Evolutionary conservation across 2,113 vertebrate species (phyloP).

Genomic region (Noturus placidus): DNA sequence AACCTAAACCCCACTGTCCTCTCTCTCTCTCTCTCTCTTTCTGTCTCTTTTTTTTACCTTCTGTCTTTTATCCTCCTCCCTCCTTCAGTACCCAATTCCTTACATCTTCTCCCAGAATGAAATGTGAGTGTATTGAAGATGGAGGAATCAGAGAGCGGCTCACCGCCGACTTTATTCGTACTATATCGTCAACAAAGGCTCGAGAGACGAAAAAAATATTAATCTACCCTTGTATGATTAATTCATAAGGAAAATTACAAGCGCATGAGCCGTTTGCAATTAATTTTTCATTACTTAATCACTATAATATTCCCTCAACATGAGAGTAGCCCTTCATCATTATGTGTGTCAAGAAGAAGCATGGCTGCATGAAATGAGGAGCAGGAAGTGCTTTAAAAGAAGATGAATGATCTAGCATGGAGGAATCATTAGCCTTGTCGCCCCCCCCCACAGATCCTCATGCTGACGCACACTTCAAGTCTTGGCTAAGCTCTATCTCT

Average conservation of each 20-base stretch:
- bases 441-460: slow-evolving; percentile 16
- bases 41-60: slow-evolving; percentile 1
- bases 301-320: slow-evolving; percentile 44
- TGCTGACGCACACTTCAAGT: slow-evolving; percentile 43
- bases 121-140: slow-evolving; percentile 9
- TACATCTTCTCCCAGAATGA: slow-evolving; percentile 24
- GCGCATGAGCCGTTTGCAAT: slow-evolving; percentile 31
- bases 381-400: slow-evolving; percentile 50
- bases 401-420: slow-evolving; percentile 36
- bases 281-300: slow-evolving; percentile 52
- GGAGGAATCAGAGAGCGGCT: neutral
- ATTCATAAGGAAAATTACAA: slow-evolving; percentile 46
- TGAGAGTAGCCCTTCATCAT: slow-evolving; percentile 45
- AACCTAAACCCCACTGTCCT: slow-evolving; percentile 61
- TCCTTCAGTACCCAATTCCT: neutral
- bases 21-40: slow-evolving; percentile 34
- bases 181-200: slow-evolving; percentile 11
- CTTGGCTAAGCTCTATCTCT: slow-evolving; percentile 31
- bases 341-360: slow-evolving; percentile 38
- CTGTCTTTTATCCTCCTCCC: neutral
- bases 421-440: slow-evolving; percentile 46
- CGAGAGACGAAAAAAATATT: slow-evolving; percentile 30
- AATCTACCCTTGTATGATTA: slow-evolving; percentile 36
- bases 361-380: slow-evolving; percentile 43
- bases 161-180: neutral